Conservation (phyloP, 2,888 invertebrate genomes). For the Tupiocoris notatus region DNA sequence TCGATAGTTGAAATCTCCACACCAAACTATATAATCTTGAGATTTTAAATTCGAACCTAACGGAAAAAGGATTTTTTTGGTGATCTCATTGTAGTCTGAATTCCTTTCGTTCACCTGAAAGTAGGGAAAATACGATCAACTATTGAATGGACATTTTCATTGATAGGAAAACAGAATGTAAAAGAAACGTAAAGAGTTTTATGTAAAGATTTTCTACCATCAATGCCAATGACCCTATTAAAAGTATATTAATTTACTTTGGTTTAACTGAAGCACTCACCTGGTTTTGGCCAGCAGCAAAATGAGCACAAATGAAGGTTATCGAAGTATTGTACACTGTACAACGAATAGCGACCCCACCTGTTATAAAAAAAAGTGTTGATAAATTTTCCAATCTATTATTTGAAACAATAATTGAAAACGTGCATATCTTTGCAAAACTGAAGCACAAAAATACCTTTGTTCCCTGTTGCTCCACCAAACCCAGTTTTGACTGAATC, state of each 20-base stretch:
- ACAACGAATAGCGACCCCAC: constrained; percentile 74
- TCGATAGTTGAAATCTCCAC: constrained; percentile 98
- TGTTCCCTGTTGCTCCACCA: constrained; percentile 89
- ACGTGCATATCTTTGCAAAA: too few relatives aligned
- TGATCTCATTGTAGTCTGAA: constrained; percentile 94
- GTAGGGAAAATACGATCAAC: constrained; percentile 45
- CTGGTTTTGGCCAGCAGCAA: constrained; percentile 81
- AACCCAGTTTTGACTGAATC: constrained; percentile 98
- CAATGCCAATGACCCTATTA: neutral
- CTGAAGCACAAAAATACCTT: too few relatives aligned
- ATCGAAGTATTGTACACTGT: constrained; percentile 89
- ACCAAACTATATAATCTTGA: constrained; percentile 99
- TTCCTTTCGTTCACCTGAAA: constrained; percentile 92
- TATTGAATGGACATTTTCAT: too few relatives aligned
- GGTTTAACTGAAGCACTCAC: constrained; percentile 58
- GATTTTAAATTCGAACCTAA: constrained; percentile 89
- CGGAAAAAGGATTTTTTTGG: constrained; percentile 83
- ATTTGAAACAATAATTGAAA: too few relatives aligned
- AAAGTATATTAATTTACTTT: too few relatives aligned
- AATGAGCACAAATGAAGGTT: constrained; percentile 98
- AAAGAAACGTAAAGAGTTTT: too few relatives aligned
- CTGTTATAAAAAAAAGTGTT: neutral
- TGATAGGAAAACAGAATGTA: too few relatives aligned
- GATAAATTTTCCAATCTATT: too few relatives aligned
- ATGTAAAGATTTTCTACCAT: too few relatives aligned